These are phyloP conservation scores for Hippocampus barbouri DNA, from an alignment of 2,113 vertebrate genomes.

Conservation along the genomic window DNA sequence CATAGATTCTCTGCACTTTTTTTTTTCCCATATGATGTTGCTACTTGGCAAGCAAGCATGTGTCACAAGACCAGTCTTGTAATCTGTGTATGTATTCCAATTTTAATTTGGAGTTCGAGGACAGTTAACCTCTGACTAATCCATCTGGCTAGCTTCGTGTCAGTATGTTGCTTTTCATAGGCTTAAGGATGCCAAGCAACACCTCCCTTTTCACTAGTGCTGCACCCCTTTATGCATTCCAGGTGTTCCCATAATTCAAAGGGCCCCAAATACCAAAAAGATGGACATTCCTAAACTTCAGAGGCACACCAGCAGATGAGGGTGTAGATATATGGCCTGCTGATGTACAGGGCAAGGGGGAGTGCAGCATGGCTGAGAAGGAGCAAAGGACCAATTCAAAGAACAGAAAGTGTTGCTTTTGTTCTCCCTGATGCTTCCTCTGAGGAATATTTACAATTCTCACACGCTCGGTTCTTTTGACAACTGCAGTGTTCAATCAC, in stretches of 20 bases:
- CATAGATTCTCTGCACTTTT: conserved; percentile 8
- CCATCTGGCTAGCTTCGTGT: conserved; percentile 48
- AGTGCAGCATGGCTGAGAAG: conserved; percentile 8
- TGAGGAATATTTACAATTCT: conserved; percentile 5
- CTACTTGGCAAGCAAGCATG: not conserved
- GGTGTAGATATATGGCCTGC: conserved; percentile 62
- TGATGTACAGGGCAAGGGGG: conserved; percentile 46
- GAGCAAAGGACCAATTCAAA: conserved; percentile 64
- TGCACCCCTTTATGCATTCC: conserved; percentile 39
- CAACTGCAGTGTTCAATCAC: conserved; percentile 41
- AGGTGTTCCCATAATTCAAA: conserved; percentile 68
- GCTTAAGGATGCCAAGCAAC: conserved; percentile 24
- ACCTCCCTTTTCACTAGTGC: not conserved
- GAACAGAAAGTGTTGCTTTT: conserved; percentile 62
- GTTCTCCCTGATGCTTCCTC: conserved; percentile 20
- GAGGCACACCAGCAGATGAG: conserved; percentile 59
- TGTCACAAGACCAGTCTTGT: conserved; percentile 10
- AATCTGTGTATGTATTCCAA: conserved; percentile 42
- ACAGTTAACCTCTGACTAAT: conserved; percentile 48
- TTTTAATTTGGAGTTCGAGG: conserved; percentile 23
- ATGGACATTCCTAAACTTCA: conserved; percentile 65
- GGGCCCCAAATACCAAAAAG: conserved; percentile 52
- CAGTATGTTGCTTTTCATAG: conserved; percentile 49
- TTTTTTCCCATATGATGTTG: conserved; percentile 18
- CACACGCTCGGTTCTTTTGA: conserved; percentile 32